Percentiles rank a stretch among this genome's conserved stretches.
These are phyloP conservation scores for Paramormyrops kingsleyae DNA, from an alignment of 2,113 vertebrate genomes.

Conservation along the genomic window DNA sequence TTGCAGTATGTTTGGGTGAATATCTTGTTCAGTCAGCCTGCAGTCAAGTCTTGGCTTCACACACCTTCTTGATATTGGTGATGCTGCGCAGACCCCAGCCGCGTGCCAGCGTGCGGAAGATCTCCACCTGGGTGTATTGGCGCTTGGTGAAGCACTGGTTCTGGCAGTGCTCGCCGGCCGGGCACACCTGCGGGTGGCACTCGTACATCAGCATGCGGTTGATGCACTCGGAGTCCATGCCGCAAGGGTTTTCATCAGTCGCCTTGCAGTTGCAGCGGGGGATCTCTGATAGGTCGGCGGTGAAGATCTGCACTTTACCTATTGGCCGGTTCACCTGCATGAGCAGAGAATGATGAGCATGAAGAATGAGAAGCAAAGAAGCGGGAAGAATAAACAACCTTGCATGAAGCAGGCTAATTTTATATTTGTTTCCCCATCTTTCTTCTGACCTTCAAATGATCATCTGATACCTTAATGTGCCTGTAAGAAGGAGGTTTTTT, in stretches of 20 bases:
- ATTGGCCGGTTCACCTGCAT: conserved; percentile 82
- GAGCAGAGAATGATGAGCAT: background rate
- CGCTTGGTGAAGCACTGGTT: conserved; percentile 95
- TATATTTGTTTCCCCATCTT: background rate
- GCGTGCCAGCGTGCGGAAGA: conserved; percentile 80
- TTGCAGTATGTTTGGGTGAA: background rate
- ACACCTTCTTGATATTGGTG: conserved; percentile 87
- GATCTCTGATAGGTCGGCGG: conserved; percentile 88
- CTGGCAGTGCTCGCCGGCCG: conserved; percentile 80
- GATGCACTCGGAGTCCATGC: conserved; percentile 93
- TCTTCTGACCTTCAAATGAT: background rate
- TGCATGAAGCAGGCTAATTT: background rate
- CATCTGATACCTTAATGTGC: conserved; percentile 77
- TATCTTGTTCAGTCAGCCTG: background rate
- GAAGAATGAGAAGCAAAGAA: background rate
- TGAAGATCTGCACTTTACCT: conserved; percentile 93
- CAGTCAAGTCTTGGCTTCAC: background rate
- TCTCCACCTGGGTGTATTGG: conserved; percentile 85
- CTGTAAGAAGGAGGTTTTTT: conserved; percentile 95
- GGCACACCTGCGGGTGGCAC: conserved; percentile 89
- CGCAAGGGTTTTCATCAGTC: conserved; percentile 86
- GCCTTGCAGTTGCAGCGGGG: conserved; percentile 95
- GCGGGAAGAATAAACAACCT: background rate
- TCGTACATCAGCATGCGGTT: conserved; percentile 97
- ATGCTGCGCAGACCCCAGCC: conserved; percentile 88